Evolutionary conservation across 2,113 vertebrate species (phyloP).

Genomic region (Sinocyclocheilus anophthalmus): DNA sequence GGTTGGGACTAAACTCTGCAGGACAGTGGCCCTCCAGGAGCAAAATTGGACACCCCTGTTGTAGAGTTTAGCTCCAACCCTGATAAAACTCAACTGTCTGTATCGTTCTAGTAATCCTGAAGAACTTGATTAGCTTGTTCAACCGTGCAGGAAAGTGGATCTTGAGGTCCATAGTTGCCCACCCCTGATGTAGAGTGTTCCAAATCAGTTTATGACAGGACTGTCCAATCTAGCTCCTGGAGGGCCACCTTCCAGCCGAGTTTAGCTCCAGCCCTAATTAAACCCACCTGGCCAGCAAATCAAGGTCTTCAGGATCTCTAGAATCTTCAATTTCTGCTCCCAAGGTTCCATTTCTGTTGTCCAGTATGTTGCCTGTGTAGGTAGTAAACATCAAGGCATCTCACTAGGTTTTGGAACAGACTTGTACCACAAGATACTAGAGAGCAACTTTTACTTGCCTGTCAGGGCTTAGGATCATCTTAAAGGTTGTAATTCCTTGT

Average conservation of each 20-base stretch:
- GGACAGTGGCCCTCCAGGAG: background rate
- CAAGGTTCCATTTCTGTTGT: background rate
- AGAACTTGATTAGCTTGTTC: background rate
- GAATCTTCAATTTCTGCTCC: background rate
- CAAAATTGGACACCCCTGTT: background rate
- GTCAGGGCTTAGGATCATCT: background rate
- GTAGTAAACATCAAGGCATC: background rate
- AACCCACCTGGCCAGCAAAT: background rate
- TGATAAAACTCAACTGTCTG: background rate
- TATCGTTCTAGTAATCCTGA: background rate
- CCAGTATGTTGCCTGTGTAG: background rate
- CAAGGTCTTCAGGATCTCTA: background rate
- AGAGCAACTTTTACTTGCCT: background rate
- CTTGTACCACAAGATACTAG: background rate
- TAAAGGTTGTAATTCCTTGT: background rate
- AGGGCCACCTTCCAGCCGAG: background rate
- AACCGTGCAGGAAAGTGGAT: background rate
- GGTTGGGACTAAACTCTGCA: background rate
- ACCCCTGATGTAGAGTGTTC: background rate
- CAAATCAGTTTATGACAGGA: background rate
- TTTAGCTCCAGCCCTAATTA: background rate
- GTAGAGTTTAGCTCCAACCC: background rate
- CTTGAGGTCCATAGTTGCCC: background rate
- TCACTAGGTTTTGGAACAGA: background rate
- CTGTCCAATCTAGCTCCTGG: too few species aligned